Evolutionary conservation across 1,140 invertebrate genomes (phyloP), one percentile per base, ranked within the genome.

Genomic region (Hypothenemus hampei): DNA sequence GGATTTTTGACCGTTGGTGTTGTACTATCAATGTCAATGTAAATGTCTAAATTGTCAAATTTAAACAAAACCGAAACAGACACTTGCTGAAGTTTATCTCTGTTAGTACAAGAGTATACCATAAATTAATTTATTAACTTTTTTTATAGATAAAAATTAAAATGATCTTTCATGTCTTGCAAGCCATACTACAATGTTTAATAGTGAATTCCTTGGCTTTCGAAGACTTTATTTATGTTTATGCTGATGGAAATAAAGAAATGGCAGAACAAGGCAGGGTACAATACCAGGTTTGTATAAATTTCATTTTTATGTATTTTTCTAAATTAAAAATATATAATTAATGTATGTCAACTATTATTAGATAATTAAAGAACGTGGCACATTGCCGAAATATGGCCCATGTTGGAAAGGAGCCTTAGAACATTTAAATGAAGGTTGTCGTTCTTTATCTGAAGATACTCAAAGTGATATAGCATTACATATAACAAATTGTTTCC

Each of bases 401-500:
- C 59, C 62, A 16, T 86, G 84, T 62, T 86, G 84, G 84, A 78
- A 73, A 37, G 59, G 69, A 57, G 80, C 81, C 2, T 52, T 86
- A 3, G 60, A 71, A 49, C 57, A 71, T 22, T 64, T 85, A 2
- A 64, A 83, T 55, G 64, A 60, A 26, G 78, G 75, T 8, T 86
- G 84, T 66, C 71, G 77, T 29, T 67, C 72, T 18, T 63, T 86
- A 29, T 77, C 76, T 13, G 82, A 85, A 62, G 70, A 80, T 11
- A 68, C 75, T 15, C 83, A 85, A 68, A 77, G 75, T 21, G 62
- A 78, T 15, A 69, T 86, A 19, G 80, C 83, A 5, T 66, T 86
- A 22, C 63, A 70, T n/a, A 77, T 86, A 61, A 74, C 82, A 1
- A 81, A 84, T 64, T 86, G 84, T 69, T 86, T 85, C 67, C 67